Conservation (phyloP, 2,797 vertebrate species). For the Falco concolor region DNA sequence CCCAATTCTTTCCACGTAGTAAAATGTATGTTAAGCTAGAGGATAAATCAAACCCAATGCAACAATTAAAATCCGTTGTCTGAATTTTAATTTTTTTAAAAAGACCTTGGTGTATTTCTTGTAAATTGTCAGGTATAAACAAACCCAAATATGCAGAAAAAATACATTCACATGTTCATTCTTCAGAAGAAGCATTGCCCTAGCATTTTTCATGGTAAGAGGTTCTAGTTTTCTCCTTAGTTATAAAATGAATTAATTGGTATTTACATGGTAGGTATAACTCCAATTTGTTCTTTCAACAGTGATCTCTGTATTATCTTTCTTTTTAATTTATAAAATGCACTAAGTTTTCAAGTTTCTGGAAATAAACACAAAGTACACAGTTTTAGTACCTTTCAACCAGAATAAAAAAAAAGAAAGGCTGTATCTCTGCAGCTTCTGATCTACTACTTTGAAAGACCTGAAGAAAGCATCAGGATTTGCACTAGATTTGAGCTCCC, state of each 20-base stretch:
- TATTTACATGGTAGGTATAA: not conserved
- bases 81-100: not conserved
- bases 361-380: not conserved
- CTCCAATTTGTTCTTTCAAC: not conserved
- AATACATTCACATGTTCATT: not conserved
- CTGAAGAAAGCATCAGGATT: not conserved
- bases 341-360: not conserved
- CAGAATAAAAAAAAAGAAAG: not conserved
- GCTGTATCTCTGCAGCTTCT: not conserved
- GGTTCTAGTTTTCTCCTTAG: not conserved
- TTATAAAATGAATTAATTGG: not conserved
- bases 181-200: not conserved
- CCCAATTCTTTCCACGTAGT: not conserved
- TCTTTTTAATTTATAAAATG: not conserved
- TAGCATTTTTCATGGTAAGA: not conserved
- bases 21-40: not conserved
- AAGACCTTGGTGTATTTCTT: not conserved
- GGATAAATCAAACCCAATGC: not conserved
- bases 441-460: not conserved
- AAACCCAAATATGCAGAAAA: not conserved
- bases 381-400: not conserved
- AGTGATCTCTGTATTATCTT: not conserved
- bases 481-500: not conserved
- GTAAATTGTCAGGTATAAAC: not conserved
- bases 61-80: not conserved